Conservation (phyloP, 1,140 invertebrate genomes). For the Leptestheria dahalacensis region DNA sequence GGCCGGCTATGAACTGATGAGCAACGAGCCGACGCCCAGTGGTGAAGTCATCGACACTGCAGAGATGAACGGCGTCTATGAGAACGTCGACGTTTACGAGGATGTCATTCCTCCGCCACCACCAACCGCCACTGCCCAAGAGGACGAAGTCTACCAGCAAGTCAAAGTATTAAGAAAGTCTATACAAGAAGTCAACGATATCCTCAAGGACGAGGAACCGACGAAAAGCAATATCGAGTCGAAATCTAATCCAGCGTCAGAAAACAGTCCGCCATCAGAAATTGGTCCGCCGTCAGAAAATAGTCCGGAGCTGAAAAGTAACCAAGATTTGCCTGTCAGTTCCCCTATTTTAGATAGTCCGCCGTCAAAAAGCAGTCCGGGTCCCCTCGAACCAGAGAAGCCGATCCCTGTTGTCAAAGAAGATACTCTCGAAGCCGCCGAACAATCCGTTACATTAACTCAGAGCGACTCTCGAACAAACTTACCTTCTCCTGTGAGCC, state of each 20-base stretch:
- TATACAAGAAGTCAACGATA: slow-evolving; percentile 53
- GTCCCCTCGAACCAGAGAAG: background rate
- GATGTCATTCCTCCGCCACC: slow-evolving; percentile 16
- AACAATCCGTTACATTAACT: background rate
- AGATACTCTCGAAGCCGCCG: background rate
- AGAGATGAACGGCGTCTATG: background rate
- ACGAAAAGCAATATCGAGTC: background rate
- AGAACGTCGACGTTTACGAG: slow-evolving; percentile 15
- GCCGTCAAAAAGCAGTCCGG: background rate
- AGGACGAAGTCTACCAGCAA: slow-evolving; percentile 48
- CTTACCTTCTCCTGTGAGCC: too few species aligned
- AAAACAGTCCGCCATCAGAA: too few species aligned
- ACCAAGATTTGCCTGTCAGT: too few species aligned
- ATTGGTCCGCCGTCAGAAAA: background rate
- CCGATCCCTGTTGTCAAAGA: background rate
- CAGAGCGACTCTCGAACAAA: too few species aligned
- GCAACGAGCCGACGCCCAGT: background rate
- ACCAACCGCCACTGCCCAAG: slow-evolving; percentile 2
- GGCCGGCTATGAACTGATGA: background rate
- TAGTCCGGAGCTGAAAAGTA: background rate
- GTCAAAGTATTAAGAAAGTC: slow-evolving; percentile 54
- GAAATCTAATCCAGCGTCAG: too few species aligned
- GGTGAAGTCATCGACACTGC: background rate
- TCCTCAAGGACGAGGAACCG: slow-evolving; percentile 27
- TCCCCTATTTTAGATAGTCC: background rate